A percentile compares a stretch with the other conserved stretches of the same genome.
Evolutionary conservation across 2,888 invertebrate genomes (phyloP).

Genomic region (Acrocyrtus sp.): DNA sequence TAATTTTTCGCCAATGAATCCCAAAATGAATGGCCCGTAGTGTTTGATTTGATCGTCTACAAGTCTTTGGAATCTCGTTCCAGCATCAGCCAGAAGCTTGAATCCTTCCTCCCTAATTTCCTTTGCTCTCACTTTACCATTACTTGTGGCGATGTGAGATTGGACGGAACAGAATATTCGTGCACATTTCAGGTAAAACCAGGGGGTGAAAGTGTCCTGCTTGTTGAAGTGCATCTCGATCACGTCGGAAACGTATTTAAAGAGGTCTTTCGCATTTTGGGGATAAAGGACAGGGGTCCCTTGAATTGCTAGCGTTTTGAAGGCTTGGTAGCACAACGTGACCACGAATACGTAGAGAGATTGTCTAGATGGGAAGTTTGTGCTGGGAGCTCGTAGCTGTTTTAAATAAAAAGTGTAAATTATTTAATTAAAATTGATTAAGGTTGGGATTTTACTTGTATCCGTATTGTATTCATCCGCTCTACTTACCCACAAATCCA

Average conservation of each 20-base stretch:
- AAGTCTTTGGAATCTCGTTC: conserved; percentile 38
- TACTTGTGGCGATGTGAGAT: conserved; percentile 24
- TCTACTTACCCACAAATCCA: conserved; percentile 17
- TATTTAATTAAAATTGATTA: background rate
- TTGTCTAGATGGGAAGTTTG: conserved; percentile 26
- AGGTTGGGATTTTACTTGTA: too few species aligned
- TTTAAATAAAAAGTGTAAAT: background rate
- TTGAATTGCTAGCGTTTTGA: conserved; percentile 26
- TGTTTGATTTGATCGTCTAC: conserved; percentile 43
- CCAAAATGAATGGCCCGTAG: conserved; percentile 37
- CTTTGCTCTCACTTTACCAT: conserved; percentile 35
- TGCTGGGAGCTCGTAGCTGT: conserved; percentile 20
- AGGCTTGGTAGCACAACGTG: conserved; percentile 27
- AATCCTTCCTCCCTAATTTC: conserved; percentile 38
- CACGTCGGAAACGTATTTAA: conserved; percentile 19
- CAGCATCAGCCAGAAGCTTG: conserved; percentile 27
- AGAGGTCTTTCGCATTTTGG: conserved; percentile 25
- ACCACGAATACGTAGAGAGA: conserved; percentile 24
- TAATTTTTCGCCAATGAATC: conserved; percentile 34
- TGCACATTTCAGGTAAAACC: conserved; percentile 37
- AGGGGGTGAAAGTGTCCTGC: conserved; percentile 35
- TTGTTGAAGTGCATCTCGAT: conserved; percentile 29
- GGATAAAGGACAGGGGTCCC: conserved; percentile 5
- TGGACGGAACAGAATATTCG: conserved; percentile 27
- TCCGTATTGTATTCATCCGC: too few species aligned